Evolutionary conservation across 2,888 invertebrate species (phyloP), one percentile per base, ranked within the genome.

Genomic region (Drosophila borealis): DNA sequence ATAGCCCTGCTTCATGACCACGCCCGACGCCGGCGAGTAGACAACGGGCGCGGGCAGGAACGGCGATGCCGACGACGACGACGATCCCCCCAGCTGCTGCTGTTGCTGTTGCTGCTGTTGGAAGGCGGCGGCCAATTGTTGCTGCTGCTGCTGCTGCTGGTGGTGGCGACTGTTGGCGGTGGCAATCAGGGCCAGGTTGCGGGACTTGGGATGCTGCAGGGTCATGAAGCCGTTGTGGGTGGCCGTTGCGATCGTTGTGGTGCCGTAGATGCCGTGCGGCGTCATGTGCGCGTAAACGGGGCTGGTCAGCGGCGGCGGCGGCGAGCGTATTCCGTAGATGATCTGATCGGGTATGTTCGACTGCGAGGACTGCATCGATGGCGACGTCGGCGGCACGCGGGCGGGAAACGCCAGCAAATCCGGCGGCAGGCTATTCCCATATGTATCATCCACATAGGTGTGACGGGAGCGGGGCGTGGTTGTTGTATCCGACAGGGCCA

Each of bases 341-440:
- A 90, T 93, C 49, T 94, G 92, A 55, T 90, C 92, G 62, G 91
- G 95, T 17, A 96, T 96, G 13, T 97, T 97, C 3, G 97, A 97
- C 51, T 91, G 90, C 3, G 96, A 96, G 89, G 96, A 96, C 10
- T 96, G 96, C 64, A 96, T 96, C 9, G 96, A 96, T 1, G 96
- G 96, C 57, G 96, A 95, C 6, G 90, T 90, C 88, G 96, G 96
- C 0, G 94, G 93, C 51, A 94, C 94, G 78, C 95, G 94, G 0
- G 95, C 94, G 4, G 96, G 96, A 91, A 97, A 97, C 1, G 97
- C 95, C 70, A 97, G 93, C 10, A 97, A 93, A 90, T 97, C 97
- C 0, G 97, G 97, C 21, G 97, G 96, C 90, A 96, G 95, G 21
- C 95, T 95, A 13, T 94, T 93, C 45, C 94, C 94, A 67, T 93